phyloP scores from a whole-genome alignment of 2,113 vertebrate genomes.

The Oreochromis spilurus region DNA sequence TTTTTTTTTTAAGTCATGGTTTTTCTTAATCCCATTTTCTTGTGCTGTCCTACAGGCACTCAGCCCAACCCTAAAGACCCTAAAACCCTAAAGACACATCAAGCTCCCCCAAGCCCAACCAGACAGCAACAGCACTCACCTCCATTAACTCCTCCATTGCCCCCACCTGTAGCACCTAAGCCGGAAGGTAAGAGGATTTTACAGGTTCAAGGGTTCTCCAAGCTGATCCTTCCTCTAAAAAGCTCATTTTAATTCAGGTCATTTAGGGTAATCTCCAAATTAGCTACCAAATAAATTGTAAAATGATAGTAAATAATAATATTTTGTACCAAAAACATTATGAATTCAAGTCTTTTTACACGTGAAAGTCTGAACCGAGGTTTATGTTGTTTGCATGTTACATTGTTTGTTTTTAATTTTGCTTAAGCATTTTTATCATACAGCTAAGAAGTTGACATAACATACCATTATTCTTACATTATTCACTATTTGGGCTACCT shows the following conservation, averaged over 20 bases:
- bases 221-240: not conserved
- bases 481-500: not conserved
- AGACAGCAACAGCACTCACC: not conserved
- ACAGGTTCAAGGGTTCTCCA: not conserved
- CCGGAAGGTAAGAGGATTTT: constrained; percentile 41
- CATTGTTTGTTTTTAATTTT: not conserved
- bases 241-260: not conserved
- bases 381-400: not conserved
- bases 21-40: not conserved
- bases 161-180: constrained; percentile 30
- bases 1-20: not conserved
- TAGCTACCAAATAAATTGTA: not conserved
- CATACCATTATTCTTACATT: not conserved
- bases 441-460: not conserved
- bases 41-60: constrained; percentile 46
- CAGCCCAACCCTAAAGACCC: constrained; percentile 21
- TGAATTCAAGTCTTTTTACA: not conserved
- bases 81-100: constrained; percentile 37
- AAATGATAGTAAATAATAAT: not conserved
- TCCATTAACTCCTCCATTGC: not conserved
- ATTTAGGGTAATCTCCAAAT: not conserved
- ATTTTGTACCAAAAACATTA: not conserved
- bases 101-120: not conserved
- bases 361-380: not conserved
- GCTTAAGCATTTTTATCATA: not conserved